A percentile compares a stretch with the other conserved stretches of the same genome.
Evolutionary conservation across 1,140 invertebrate genomes (phyloP).

Genomic region (Ceratosolen solmsi): DNA sequence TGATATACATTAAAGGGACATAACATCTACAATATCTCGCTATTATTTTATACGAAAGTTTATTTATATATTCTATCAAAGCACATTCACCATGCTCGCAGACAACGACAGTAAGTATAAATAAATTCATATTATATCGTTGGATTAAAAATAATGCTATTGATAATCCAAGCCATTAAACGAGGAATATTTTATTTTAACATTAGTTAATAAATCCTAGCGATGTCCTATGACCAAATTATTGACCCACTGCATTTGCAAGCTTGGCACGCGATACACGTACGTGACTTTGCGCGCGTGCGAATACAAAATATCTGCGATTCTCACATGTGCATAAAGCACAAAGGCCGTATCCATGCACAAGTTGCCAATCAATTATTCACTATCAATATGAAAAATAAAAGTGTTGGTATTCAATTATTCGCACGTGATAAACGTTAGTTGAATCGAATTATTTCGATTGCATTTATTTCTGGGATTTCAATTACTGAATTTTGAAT

Average conservation of each 20-base stretch:
- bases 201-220: neutral
- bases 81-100: too few species aligned
- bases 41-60: neutral
- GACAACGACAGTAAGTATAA: too few species aligned
- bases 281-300: too few species aligned
- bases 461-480: neutral
- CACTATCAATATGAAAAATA: neutral
- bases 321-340: neutral
- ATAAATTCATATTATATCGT: too few species aligned
- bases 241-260: neutral
- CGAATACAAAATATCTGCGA: neutral
- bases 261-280: neutral
- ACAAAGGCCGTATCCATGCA: neutral
- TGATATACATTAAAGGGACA: neutral
- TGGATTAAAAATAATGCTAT: neutral
- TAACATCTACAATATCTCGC: neutral
- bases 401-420: neutral
- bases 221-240: neutral
- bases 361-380: neutral
- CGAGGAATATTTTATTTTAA: neutral
- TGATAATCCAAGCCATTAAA: neutral
- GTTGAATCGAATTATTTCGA: neutral
- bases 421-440: neutral
- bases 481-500: neutral
- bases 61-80: neutral